Base-by-base conservation (phyloP, 2,797 vertebrate species). In the Sorex maritimensis region DNA sequence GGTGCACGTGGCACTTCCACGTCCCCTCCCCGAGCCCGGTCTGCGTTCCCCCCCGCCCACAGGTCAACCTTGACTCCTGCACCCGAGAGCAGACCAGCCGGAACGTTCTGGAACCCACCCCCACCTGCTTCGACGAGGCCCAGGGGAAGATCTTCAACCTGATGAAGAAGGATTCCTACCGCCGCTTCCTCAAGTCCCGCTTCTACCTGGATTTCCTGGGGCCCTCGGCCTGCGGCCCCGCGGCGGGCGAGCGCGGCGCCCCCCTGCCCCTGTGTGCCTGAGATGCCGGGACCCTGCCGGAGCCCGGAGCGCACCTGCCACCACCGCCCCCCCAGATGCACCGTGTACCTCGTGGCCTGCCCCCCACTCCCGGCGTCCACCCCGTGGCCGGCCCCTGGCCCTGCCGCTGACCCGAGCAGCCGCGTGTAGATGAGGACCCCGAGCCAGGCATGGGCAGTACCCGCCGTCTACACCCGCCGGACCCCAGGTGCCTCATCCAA, bases 111-210 rank as follows among this genome's bases (percentile, higher is more conserved):
- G 98, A 96, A 10, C 98, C 98, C 68, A 98, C 98, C 0, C 95
- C 95, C 3, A 97, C 97, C 13, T 99, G 98, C 96, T 99, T 99
- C 21, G 98, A 99, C 1, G 98, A 98, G 46, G 99, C 99, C 12
- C 99, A 99, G 98, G 98, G 97, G 96, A 99, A 98, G 98, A 99
- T 99, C 96, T 99, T 99, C 97, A 98, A 96, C 13, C 97, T 99
- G 91, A 99, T 99, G 99, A 99, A 99, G 96, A 99, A 99, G 95
- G 99, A 99, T 98, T 99, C 99, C 0, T 99, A 99, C 96, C 98
- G 98, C 83, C 99, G 99, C 26, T 99, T 99, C 96, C 99, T 99
- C 85, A 98, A 98, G 92, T 99, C 99, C 73, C 98, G 97, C 73
- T 98, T 98, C 95, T 98, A 99, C 87, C 98, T 98, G 75, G 98